phyloP scores from a whole-genome alignment of 2,797 vertebrate genomes.

The Lagocephalus sceleratus region DNA sequence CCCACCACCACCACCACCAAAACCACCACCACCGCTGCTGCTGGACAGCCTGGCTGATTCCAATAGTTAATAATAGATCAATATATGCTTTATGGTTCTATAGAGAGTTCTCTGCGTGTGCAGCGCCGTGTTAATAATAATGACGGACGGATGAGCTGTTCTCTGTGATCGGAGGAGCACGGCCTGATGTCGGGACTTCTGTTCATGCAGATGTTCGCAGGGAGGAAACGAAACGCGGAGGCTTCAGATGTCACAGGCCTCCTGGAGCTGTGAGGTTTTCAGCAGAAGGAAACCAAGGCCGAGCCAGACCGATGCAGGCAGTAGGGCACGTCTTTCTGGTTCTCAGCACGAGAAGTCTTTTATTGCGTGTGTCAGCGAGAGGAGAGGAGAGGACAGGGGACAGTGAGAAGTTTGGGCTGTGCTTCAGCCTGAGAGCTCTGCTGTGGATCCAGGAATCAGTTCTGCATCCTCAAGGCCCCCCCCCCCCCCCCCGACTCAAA shows the following conservation, averaged over 20 bases:
- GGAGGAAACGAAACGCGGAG: conserved; percentile 3
- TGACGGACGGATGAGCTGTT: background rate
- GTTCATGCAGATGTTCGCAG: background rate
- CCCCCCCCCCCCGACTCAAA: no score
- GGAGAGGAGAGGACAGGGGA: no score
- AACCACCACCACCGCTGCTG: no score
- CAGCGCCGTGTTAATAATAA: background rate
- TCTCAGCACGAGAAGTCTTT: no score
- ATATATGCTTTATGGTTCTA: conserved; percentile 9
- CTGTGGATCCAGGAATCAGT: no score
- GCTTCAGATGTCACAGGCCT: background rate
- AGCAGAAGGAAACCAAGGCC: no score
- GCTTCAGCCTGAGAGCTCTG: conserved; percentile 28
- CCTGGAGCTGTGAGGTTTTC: no score
- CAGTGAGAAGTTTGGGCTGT: conserved; percentile 11
- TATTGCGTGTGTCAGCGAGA: no score
- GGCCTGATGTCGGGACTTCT: background rate
- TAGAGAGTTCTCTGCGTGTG: conserved; percentile 4
- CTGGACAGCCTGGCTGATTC: conserved; percentile 8
- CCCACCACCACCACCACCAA: background rate
- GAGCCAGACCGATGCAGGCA: no score
- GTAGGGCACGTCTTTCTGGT: no score
- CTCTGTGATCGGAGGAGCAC: background rate
- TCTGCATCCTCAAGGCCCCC: no score
- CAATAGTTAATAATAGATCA: conserved; percentile 50